These are phyloP conservation scores for Anoplius nigerrimus DNA, from an alignment of 2,888 invertebrate genomes.

Conservation along the genomic window DNA sequence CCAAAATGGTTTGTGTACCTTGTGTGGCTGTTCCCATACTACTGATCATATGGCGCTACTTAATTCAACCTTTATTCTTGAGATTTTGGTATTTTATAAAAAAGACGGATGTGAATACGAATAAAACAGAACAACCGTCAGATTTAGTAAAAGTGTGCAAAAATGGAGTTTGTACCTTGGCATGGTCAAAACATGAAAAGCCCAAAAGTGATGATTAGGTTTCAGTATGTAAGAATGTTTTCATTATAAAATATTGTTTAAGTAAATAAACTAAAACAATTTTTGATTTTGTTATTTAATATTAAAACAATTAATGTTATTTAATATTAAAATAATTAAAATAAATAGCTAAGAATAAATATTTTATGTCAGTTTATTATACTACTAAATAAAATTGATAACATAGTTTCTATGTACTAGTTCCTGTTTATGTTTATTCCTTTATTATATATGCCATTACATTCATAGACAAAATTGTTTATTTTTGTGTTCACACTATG, in stretches of 20 bases:
- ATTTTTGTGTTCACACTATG: too few relatives aligned
- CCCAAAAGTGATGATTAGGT: conserved; percentile 32
- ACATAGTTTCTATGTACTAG: too few relatives aligned
- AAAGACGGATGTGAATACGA: conserved; percentile 79
- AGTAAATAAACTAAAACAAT: neutral
- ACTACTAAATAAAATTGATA: too few relatives aligned
- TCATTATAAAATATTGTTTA: neutral
- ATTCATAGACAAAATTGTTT: too few relatives aligned
- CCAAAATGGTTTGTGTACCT: conserved; percentile 86
- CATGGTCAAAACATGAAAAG: conserved; percentile 60
- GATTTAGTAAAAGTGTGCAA: conserved; percentile 69
- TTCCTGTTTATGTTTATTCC: too few relatives aligned
- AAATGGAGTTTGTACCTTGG: conserved; percentile 68
- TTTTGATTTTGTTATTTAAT: neutral
- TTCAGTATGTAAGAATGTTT: neutral
- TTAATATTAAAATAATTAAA: too few relatives aligned
- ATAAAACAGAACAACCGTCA: conserved; percentile 58
- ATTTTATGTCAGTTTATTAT: too few relatives aligned
- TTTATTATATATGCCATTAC: too few relatives aligned
- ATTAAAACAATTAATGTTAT: conserved; percentile 1
- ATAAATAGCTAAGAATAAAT: too few relatives aligned
- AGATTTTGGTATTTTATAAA: conserved; percentile 88
- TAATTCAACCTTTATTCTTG: conserved; percentile 87
- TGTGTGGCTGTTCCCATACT: conserved; percentile 90
- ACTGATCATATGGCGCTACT: conserved; percentile 89